Percentiles rank a stretch among this genome's conserved stretches.
Evolutionary conservation across 2,888 invertebrate genomes (phyloP).

Genomic region (Caenorhabditis zanzibari): DNA sequence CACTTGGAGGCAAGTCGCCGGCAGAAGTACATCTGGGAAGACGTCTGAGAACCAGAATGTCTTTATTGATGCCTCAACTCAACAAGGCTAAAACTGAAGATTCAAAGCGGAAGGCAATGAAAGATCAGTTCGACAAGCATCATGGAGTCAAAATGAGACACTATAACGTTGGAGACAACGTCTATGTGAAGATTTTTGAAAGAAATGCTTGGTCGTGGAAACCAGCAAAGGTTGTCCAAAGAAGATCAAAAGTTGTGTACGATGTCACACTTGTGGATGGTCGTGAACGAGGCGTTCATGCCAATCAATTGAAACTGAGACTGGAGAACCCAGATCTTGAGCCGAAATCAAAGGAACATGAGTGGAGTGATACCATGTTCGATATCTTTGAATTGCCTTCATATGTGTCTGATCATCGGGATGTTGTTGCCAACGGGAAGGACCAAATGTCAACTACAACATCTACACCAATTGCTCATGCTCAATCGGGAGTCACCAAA

Average conservation of each 20-base stretch:
- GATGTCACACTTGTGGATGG: neutral
- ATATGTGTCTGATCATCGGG: too few relatives aligned
- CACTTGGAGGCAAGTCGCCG: neutral
- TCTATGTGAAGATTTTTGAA: neutral
- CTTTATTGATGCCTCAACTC: conserved; percentile 4
- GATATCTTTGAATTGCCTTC: neutral
- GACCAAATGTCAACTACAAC: too few relatives aligned
- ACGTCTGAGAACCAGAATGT: conserved; percentile 12
- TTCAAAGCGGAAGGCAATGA: neutral
- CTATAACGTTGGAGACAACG: neutral
- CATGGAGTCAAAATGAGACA: neutral
- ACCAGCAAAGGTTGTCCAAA: neutral
- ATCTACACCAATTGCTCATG: too few relatives aligned
- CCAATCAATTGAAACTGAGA: neutral
- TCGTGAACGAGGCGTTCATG: neutral
- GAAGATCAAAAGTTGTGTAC: neutral
- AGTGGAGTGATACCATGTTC: neutral
- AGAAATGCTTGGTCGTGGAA: neutral
- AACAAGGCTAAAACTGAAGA: too few relatives aligned
- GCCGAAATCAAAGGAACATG: too few relatives aligned
- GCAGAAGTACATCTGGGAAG: conserved; percentile 1
- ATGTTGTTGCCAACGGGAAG: too few relatives aligned
- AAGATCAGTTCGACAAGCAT: neutral
- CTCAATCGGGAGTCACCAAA: too few relatives aligned
- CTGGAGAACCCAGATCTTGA: too few relatives aligned